Evolutionary conservation across 2,888 invertebrate species (phyloP), one percentile per base, ranked within the genome.

Genomic region (Nemapogon koenigi): DNA sequence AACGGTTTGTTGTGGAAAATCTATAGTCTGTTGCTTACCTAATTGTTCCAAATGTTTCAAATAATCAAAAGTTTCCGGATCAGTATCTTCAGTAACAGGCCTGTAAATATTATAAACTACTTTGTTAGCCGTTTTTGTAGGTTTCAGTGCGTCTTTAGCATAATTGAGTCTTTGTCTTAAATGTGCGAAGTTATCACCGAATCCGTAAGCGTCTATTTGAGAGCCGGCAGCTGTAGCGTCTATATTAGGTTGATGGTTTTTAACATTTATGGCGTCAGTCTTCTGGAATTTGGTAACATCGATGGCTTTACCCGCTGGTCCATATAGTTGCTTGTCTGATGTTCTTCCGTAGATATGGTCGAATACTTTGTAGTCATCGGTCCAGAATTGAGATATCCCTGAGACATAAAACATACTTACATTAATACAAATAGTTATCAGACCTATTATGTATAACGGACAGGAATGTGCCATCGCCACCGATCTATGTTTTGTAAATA

Each of bases 321-420:
- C 69, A 26, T 65, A 78, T 0, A 76, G 53, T 1, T 75, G 62
- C 40, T 55, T 69, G 45, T 78, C 76, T 0, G 75, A 76, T 2
- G 75, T 76, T 47, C 60, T 72, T 0, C 72, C 73, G 44, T 75
- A 78, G 3, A 76, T 51, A 46, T 73, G 66, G 29, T 71, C 68
- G 43, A 75, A 70, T 2, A 65, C 53, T 45, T 71, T 78, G 49
- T 62, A 67, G 45, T 76, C 72, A 25, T 76, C 73, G 2, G 66
- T 61, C 75, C 71, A 75, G 48, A 71, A 73, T 49, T 72, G 62
- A 15, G 66, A 55, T 4, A 69, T 52, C 39, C 63, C 73, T 73
- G 59, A 0, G n/a, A n/a, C n/a, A n/a, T n/a, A 59, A 65, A 35
- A 8, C n/a, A 22, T 26, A 35, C 11, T n/a, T n/a, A n/a, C n/a